Evolutionary conservation across 2,888 invertebrate genomes (phyloP).

Genomic region (Mythimna ferrago): DNA sequence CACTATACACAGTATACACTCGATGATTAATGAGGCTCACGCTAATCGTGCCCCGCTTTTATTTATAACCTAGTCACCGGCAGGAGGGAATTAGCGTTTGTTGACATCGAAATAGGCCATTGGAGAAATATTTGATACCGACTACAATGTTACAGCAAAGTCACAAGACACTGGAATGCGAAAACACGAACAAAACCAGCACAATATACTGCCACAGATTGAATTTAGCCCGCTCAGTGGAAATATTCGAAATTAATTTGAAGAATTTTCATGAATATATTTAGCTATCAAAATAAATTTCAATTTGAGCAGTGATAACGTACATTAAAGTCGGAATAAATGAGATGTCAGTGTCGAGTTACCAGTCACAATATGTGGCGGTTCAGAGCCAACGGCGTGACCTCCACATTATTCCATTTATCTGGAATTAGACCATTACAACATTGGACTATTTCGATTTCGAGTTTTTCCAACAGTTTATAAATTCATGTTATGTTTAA

Average conservation of each 20-base stretch:
- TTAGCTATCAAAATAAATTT: slow-evolving; percentile 55
- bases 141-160: slow-evolving; percentile 40
- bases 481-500: slow-evolving; percentile 76
- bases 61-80: slow-evolving; percentile 79
- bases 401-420: slow-evolving; percentile 83
- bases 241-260: slow-evolving; percentile 34
- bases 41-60: slow-evolving; percentile 82
- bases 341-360: slow-evolving; percentile 70
- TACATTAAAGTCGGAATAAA: slow-evolving; percentile 65
- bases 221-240: slow-evolving; percentile 14
- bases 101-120: slow-evolving; percentile 83
- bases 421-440: slow-evolving; percentile 86
- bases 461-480: slow-evolving; percentile 80
- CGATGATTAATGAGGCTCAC: slow-evolving; percentile 84
- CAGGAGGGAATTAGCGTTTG: slow-evolving; percentile 78
- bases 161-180: slow-evolving; percentile 41
- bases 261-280: slow-evolving; percentile 38
- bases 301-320: slow-evolving; percentile 58
- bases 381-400: slow-evolving; percentile 72
- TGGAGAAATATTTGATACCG: slow-evolving; percentile 68
- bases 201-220: slow-evolving; percentile 22
- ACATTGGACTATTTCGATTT: slow-evolving; percentile 79
- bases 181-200: slow-evolving; percentile 37
- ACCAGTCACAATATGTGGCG: slow-evolving; percentile 69
- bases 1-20: slow-evolving; percentile 83